These are phyloP conservation scores for Heteromyza rotundicornis DNA, from an alignment of 2,888 invertebrate species.

Conservation along the genomic window DNA sequence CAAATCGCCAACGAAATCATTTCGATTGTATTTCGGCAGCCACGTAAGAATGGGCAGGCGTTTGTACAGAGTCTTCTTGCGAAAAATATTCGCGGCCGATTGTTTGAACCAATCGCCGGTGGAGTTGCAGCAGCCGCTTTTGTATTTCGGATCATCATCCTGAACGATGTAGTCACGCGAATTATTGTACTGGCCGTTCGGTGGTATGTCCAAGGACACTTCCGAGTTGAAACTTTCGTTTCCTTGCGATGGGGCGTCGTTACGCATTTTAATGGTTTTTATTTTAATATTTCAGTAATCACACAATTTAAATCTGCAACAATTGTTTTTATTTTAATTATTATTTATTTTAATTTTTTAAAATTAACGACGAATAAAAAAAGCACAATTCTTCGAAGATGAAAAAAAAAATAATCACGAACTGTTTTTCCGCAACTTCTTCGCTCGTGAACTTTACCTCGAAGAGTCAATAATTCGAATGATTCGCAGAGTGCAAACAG, in stretches of 20 bases:
- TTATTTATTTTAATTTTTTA: not conserved
- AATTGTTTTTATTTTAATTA: not conserved
- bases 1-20: slow-evolving; percentile 81
- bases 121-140: slow-evolving; percentile 39
- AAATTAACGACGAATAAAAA: not conserved
- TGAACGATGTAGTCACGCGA: slow-evolving; percentile 64
- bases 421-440: not conserved
- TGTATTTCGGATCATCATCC: slow-evolving; percentile 53
- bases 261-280: slow-evolving; percentile 28
- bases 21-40: slow-evolving; percentile 78
- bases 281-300: slow-evolving; percentile 4
- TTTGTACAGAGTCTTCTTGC: slow-evolving; percentile 75
- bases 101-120: slow-evolving; percentile 46
- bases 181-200: slow-evolving; percentile 54
- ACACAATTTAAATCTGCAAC: not conserved
- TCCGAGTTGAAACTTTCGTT: slow-evolving; percentile 44
- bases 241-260: slow-evolving; percentile 30
- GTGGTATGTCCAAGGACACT: slow-evolving; percentile 58
- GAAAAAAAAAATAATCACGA: not conserved
- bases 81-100: slow-evolving; percentile 66
- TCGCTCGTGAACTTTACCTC: slow-evolving; percentile 29
- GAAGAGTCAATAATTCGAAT: slow-evolving; percentile 33
- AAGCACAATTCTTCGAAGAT: not conserved
- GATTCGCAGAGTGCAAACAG: slow-evolving; percentile 20
- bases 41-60: slow-evolving; percentile 78